Conservation (phyloP, 2,113 vertebrate genomes). For the Ascaphus truei region DNA sequence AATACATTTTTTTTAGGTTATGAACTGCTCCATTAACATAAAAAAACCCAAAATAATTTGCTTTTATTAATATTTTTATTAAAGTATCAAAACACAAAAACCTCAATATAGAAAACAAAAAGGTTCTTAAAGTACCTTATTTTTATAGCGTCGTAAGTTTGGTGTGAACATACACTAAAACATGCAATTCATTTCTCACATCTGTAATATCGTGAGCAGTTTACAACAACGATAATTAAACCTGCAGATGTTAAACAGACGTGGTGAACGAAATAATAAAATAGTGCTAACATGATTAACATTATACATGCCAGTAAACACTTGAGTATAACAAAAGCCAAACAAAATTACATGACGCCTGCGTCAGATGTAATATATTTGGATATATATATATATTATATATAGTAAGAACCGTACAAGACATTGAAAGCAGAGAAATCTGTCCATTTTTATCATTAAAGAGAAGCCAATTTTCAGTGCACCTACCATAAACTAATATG, state of each 20-base stretch:
- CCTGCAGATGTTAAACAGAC: conserved; percentile 46
- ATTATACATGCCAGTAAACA: conserved; percentile 50
- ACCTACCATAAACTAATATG: too few species aligned
- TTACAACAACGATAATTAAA: conserved; percentile 27
- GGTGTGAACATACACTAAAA: conserved; percentile 37
- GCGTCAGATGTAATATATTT: conserved; percentile 48
- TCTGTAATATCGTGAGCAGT: conserved; percentile 17
- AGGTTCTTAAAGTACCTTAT: conserved; percentile 42
- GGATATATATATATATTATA: not conserved
- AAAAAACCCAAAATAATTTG: too few species aligned
- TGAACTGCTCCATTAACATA: too few species aligned
- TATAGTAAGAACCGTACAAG: conserved; percentile 38
- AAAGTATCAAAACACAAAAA: conserved; percentile 62
- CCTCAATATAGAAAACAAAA: conserved; percentile 56
- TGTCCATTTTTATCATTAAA: not conserved
- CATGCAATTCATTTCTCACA: conserved; percentile 40
- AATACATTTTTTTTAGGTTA: too few species aligned
- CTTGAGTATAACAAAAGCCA: conserved; percentile 39
- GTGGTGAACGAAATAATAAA: conserved; percentile 4
- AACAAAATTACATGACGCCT: conserved; percentile 55
- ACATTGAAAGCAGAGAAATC: conserved; percentile 34
- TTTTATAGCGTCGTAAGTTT: not conserved
- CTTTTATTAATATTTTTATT: conserved; percentile 50
- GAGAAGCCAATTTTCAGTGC: conserved; percentile 1
- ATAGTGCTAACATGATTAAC: conserved; percentile 43